Conservation (phyloP, 2,797 vertebrate species). For the Cyclura pinguis region DNA sequence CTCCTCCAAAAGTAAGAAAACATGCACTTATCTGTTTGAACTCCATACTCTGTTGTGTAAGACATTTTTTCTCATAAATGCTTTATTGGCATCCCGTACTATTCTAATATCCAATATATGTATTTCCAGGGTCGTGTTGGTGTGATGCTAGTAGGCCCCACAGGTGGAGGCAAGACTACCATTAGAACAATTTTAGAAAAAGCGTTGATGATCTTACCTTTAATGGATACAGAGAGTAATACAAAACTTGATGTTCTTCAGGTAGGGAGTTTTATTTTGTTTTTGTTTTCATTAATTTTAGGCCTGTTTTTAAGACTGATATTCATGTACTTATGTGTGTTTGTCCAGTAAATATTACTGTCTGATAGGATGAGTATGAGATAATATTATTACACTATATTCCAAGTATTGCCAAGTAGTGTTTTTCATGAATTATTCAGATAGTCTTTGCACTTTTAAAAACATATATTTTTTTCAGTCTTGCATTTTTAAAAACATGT, state of each 20-base stretch:
- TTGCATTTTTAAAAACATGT: not conserved
- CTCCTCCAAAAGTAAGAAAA: no score
- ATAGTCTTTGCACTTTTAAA: not conserved
- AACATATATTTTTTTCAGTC: no score
- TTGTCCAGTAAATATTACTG: not conserved
- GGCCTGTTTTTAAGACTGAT: not conserved
- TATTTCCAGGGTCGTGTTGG: slow-evolving; percentile 66
- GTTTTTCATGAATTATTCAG: not conserved
- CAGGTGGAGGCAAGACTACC: slow-evolving; percentile 74
- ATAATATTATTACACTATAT: not conserved
- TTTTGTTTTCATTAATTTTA: slow-evolving; percentile 1
- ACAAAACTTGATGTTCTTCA: slow-evolving; percentile 30
- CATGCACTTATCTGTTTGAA: no score
- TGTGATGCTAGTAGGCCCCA: slow-evolving; percentile 74
- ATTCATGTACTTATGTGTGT: not conserved
- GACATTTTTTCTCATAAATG: no score
- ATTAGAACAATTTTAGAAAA: slow-evolving; percentile 75
- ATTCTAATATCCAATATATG: not conserved
- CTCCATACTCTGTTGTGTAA: no score
- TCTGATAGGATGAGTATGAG: not conserved
- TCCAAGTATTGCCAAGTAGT: not conserved
- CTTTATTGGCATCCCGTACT: no score
- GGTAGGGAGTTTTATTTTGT: not conserved
- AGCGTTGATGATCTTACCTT: slow-evolving; percentile 58
- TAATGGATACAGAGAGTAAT: not conserved